Base-by-base conservation (phyloP, 2,113 vertebrate species). In the Athene noctua region DNA sequence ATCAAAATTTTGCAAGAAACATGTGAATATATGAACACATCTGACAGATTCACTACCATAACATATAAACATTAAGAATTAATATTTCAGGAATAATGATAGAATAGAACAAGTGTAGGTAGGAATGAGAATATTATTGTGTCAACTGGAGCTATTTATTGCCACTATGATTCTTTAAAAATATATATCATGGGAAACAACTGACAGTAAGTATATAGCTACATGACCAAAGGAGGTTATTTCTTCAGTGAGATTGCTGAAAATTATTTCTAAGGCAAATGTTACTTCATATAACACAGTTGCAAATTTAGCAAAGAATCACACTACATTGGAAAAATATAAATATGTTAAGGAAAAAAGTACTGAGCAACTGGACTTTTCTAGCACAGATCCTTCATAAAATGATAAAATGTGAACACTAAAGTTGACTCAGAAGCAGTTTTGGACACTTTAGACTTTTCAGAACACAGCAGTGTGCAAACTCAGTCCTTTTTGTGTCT, bases 11-110 rank as follows among this genome's bases (percentile, higher is more conserved):
- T 94, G 27, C 25, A 68, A 70, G 36, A 47, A 65, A 13, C 2
- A 22, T 80, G 16, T 52, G 36, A 83, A 44, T 84, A 70, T 63
- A 58, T 71, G 36, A 88, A 46, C 80, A 72, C 86, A 52, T 61
- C 70, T 80, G 68, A 84, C 67, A 84, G 38, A 88, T 74, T 95
- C 55, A 90, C 97, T 95, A 88, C 18, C 34, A 96, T 90, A 91
- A 86, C 52, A 80, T 22, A 15, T 22, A 80, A 92, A 49, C 11
- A 78, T 44, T 63, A 51, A 67, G 58, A 91, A 91, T 44, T 65
- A 61, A 62, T 54, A 61, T 94, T 89, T 20, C 36, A 80, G 51
- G 55, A 93, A 89, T 82, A 17, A 66, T 15, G 6, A 82, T n/a
- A 17, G 17, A 83, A 47, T 65, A 85, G 96, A 96, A 84, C 47